Evolutionary conservation across 2,888 invertebrate species (phyloP).

Genomic region (Perithous albicinctus): DNA sequence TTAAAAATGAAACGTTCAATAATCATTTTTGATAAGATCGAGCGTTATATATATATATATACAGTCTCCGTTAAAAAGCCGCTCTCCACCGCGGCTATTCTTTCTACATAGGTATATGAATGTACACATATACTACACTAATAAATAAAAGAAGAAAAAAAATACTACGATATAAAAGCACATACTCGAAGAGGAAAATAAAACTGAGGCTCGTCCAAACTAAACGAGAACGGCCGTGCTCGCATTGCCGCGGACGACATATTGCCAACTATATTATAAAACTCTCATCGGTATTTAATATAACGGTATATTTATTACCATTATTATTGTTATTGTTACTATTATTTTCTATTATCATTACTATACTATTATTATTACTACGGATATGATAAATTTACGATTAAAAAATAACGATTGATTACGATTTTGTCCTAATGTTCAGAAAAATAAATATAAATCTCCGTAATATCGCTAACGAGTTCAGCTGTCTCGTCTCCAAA

Average conservation of each 20-base stretch:
- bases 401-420: constrained; percentile 79
- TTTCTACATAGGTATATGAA: constrained; percentile 61
- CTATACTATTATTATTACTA: constrained; percentile 77
- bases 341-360: constrained; percentile 59
- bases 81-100: constrained; percentile 59
- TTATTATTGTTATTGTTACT: constrained; percentile 65
- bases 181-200: constrained; percentile 43
- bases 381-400: constrained; percentile 80
- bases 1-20: constrained; percentile 32
- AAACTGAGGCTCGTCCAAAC: constrained; percentile 31
- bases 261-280: constrained; percentile 78
- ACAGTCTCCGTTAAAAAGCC: constrained; percentile 29
- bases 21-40: constrained; percentile 33
- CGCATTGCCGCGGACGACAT: constrained; percentile 68
- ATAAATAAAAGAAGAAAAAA: constrained; percentile 33
- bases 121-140: constrained; percentile 54
- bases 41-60: constrained; percentile 24
- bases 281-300: constrained; percentile 81
- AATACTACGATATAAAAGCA: constrained; percentile 52
- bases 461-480: constrained; percentile 68
- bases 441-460: constrained; percentile 81
- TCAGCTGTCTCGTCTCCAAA: constrained; percentile 37
- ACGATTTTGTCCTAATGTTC: constrained; percentile 82
- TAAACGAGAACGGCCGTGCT: constrained; percentile 64
- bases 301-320: constrained; percentile 73